Conservation (phyloP, 1,140 invertebrate species). For the Drosophila baimaii region DNA sequence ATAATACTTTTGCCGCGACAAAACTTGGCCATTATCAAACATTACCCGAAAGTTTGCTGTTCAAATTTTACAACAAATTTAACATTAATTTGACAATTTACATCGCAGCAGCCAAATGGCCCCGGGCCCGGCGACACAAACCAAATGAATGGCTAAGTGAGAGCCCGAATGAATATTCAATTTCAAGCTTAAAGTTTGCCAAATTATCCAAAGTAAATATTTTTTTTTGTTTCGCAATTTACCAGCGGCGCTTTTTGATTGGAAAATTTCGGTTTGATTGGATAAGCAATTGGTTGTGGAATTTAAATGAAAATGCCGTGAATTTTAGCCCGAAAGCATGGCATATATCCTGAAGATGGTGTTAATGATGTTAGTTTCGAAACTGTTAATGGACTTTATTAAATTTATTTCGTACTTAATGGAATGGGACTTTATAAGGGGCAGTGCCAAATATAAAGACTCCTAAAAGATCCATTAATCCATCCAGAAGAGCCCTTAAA, state of each 20-base stretch:
- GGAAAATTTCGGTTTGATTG: constrained; percentile 23
- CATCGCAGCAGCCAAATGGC: constrained; percentile 48
- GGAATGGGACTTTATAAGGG: not conserved
- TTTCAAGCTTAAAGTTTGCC: constrained; percentile 47
- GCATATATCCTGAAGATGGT: not conserved
- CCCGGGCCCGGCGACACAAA: constrained; percentile 23
- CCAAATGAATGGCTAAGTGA: constrained; percentile 31
- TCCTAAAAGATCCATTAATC: constrained; percentile 4
- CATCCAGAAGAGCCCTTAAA: constrained; percentile 11
- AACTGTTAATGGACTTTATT: not conserved
- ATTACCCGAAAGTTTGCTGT: constrained; percentile 56
- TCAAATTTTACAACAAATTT: constrained; percentile 79
- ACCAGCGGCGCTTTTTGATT: constrained; percentile 19
- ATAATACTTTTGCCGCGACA: constrained; percentile 46
- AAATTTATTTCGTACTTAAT: not conserved
- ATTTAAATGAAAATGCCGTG: not conserved
- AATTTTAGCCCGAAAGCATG: not conserved
- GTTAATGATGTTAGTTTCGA: not conserved
- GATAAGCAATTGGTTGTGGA: constrained; percentile 8
- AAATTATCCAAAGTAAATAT: constrained; percentile 28
- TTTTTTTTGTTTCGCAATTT: constrained; percentile 1
- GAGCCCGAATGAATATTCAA: constrained; percentile 71
- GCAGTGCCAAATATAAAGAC: too few species aligned
- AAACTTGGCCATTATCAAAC: constrained; percentile 77
- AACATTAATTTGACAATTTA: constrained; percentile 79